Percentiles rank a stretch among this genome's conserved stretches.
Evolutionary conservation across 1,140 invertebrate species (phyloP).

Genomic region (Meloidogyne floridensis): DNA sequence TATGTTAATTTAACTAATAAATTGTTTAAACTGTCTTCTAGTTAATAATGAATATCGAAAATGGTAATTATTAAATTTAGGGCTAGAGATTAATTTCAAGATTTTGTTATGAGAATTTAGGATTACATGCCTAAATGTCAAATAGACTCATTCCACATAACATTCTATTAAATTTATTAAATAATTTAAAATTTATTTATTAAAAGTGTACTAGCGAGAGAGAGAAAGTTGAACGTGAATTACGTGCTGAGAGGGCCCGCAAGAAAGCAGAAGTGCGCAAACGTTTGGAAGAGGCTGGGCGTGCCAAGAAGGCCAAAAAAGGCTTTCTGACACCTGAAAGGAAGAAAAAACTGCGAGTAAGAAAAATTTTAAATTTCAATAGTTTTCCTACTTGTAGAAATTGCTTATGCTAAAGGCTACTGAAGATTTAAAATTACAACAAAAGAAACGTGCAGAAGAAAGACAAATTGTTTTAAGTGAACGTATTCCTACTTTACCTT

Average conservation of each 20-base stretch:
- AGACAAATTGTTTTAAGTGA: conserved; percentile 94
- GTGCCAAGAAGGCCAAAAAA: conserved; percentile 59
- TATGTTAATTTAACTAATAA: neutral
- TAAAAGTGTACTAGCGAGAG: neutral
- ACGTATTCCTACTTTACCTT: conserved; percentile 69
- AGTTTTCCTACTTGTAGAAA: conserved; percentile 69
- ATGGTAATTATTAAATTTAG: too few relatives aligned
- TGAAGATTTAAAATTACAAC: conserved; percentile 97
- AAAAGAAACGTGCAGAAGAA: conserved; percentile 93
- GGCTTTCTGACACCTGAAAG: conserved; percentile 57
- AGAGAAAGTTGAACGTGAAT: conserved; percentile 22
- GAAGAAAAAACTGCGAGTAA: conserved; percentile 67
- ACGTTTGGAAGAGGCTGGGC: conserved; percentile 57
- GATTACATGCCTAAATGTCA: too few relatives aligned
- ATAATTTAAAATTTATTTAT: too few relatives aligned
- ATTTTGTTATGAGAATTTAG: too few relatives aligned
- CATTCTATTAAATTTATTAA: too few relatives aligned
- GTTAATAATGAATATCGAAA: too few relatives aligned
- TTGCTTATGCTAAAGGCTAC: conserved; percentile 98
- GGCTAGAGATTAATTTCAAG: too few relatives aligned
- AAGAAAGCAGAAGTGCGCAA: conserved; percentile 60
- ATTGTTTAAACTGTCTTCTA: too few relatives aligned
- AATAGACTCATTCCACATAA: too few relatives aligned
- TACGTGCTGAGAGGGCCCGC: conserved; percentile 49
- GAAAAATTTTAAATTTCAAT: conserved; percentile 66